Percentiles rank a stretch among this genome's conserved stretches.
These are phyloP conservation scores for Stegana nigrithorax DNA, from an alignment of 2,888 invertebrate species.

Conservation along the genomic window DNA sequence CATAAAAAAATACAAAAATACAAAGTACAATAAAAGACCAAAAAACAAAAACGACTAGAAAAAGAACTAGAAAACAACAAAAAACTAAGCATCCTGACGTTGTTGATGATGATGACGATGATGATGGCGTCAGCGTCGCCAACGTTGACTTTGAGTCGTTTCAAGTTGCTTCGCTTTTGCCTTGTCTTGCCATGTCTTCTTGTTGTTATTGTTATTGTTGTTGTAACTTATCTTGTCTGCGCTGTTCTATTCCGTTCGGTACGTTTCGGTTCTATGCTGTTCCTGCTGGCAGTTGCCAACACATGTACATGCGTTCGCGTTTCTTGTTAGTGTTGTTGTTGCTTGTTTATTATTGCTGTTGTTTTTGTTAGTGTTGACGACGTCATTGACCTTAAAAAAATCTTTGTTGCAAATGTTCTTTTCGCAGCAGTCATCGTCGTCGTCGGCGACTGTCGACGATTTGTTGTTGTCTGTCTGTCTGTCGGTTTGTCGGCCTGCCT, in stretches of 20 bases:
- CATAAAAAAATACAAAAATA: background rate
- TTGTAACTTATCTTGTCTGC: no score
- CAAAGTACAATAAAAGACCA: background rate
- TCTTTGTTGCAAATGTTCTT: background rate
- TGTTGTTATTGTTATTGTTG: background rate
- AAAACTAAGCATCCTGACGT: background rate
- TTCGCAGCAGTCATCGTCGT: background rate
- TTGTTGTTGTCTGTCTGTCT: no score
- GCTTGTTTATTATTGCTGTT: background rate
- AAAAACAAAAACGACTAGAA: background rate
- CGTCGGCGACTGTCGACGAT: no score
- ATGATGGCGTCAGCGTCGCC: background rate
- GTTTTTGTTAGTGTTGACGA: background rate
- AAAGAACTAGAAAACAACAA: background rate
- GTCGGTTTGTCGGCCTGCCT: background rate
- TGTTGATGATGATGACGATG: background rate
- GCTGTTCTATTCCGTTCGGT: no score
- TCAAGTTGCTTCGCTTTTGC: no score
- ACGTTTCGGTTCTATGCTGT: no score
- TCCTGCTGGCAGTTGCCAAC: background rate
- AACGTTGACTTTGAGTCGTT: background rate
- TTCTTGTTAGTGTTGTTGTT: no score
- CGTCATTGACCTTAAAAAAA: slow-evolving; percentile 9
- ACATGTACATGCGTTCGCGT: no score
- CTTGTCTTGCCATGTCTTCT: background rate